Conservation (phyloP, 2,113 vertebrate genomes). For the Cyanistes caeruleus region DNA sequence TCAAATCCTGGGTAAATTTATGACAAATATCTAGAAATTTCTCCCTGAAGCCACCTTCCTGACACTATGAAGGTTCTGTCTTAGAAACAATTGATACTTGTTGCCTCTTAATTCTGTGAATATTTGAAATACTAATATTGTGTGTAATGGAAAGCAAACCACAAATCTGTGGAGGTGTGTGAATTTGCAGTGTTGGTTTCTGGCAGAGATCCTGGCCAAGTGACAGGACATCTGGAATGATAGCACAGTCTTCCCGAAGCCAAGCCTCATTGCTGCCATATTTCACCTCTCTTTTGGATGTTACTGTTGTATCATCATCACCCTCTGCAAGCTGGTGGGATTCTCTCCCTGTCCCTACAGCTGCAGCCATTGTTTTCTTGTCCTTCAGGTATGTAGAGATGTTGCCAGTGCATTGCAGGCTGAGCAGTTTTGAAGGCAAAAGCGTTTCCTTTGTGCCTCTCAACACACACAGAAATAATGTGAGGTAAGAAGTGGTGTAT, state of each 20-base stretch:
- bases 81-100: background rate
- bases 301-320: background rate
- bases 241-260: background rate
- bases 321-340: background rate
- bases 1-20: background rate
- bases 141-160: background rate
- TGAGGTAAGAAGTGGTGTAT: background rate
- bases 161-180: background rate
- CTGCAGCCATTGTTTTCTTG: background rate
- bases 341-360: background rate
- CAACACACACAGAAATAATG: background rate
- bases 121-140: background rate
- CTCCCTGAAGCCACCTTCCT: background rate
- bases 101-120: background rate
- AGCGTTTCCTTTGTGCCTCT: background rate
- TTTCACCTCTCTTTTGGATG: background rate
- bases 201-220: background rate
- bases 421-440: background rate
- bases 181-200: slow-evolving; percentile 4
- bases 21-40: background rate
- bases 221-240: background rate
- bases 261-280: background rate
- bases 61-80: background rate
- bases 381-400: background rate
- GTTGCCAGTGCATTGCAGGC: background rate